Percentiles rank a stretch among this genome's conserved stretches.
Evolutionary conservation across 2,888 invertebrate species (phyloP).

Genomic region (Phortica magna): DNA sequence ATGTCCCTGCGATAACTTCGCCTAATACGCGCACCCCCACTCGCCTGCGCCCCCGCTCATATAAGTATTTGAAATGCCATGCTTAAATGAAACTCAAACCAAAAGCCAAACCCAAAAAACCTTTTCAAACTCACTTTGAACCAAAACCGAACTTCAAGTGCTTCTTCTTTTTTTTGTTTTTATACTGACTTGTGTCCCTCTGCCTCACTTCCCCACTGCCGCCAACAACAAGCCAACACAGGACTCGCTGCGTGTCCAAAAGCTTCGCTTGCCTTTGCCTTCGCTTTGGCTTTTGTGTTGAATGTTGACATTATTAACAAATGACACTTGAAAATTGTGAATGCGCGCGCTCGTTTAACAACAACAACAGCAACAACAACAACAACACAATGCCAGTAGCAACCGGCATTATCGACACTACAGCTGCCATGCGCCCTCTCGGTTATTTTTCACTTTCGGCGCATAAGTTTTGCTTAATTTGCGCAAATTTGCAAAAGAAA

Average conservation of each 20-base stretch:
- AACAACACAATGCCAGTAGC: background rate
- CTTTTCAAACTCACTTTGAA: background rate
- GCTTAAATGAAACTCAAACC: background rate
- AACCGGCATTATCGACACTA: background rate
- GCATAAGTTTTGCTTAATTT: constrained; percentile 31
- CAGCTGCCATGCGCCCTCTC: background rate
- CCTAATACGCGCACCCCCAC: no score
- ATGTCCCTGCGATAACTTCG: background rate
- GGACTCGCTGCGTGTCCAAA: background rate
- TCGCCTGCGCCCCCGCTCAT: no score
- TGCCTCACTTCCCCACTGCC: background rate
- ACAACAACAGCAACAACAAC: background rate
- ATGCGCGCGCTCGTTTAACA: constrained; percentile 23
- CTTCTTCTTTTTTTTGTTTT: constrained; percentile 9
- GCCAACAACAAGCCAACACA: no score
- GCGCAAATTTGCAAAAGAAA: constrained; percentile 19
- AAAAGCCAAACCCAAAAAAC: background rate
- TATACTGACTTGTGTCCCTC: background rate
- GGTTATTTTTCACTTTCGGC: constrained; percentile 9
- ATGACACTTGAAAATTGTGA: constrained; percentile 37
- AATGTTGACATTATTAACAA: constrained; percentile 43
- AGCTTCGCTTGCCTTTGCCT: background rate
- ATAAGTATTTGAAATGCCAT: no score
- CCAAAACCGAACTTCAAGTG: constrained; percentile 5
- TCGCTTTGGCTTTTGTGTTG: constrained; percentile 38